A percentile compares a stretch with the other conserved stretches of the same genome.
Conservation (phyloP, 2,113 vertebrate species). For the Lycocorax pyrrhopterus region DNA sequence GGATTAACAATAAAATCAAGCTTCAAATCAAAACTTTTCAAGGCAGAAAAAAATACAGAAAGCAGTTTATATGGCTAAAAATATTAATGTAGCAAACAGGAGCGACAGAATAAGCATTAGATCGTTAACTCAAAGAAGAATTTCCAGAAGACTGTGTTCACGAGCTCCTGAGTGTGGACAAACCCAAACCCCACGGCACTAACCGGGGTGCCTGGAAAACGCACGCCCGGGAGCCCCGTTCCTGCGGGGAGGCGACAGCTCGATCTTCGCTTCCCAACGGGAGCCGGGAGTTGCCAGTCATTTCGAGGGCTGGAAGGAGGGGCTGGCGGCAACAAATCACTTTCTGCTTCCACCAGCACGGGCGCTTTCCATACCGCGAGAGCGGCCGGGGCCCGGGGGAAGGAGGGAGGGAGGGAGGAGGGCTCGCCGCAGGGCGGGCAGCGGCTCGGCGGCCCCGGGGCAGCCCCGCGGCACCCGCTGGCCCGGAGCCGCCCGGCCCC, state of each 20-base stretch:
- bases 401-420: background rate
- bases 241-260: background rate
- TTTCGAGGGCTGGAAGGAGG: constrained; percentile 40
- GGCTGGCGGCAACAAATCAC: constrained; percentile 49
- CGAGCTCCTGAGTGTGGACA: accelerated
- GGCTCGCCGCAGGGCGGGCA: background rate
- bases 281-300: constrained; percentile 30
- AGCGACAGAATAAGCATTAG: background rate
- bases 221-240: background rate
- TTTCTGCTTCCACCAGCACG: background rate
- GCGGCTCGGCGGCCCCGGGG: background rate
- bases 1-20: background rate
- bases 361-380: background rate
- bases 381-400: background rate
- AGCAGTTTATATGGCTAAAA: background rate
- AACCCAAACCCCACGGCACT: background rate
- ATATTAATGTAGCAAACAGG: accelerated
- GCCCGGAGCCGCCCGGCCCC: background rate
- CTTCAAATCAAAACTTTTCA: background rate
- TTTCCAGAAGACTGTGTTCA: accelerated
- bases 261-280: background rate
- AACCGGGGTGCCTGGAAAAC: background rate
- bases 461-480: background rate
- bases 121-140: background rate
- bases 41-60: background rate